Evolutionary conservation across 1,140 invertebrate genomes (phyloP), one percentile per base, ranked within the genome.

Genomic region (Scaptomyza montana): DNA sequence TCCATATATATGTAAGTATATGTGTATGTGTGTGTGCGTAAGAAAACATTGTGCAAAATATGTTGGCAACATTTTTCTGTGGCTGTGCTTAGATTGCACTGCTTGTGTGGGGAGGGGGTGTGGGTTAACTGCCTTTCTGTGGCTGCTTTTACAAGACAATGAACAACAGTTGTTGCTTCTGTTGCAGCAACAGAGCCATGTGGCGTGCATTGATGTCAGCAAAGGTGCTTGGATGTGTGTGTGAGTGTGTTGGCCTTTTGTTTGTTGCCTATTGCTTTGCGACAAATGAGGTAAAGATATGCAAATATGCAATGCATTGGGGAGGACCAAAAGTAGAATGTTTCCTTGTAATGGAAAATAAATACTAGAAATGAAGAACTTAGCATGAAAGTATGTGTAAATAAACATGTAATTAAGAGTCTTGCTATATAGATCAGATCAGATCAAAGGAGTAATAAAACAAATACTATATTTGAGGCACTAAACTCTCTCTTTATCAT

Each of bases 51-150:
- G 71, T 75, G 80, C 72, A 80, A 85, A 80, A 80, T 77, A 56
- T 69, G 69, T 86, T 79, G 61, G 75, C 75, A 68, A 64, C 72
- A 87, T 82, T 86, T 86, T 86, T 82, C 61, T 82, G 82, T 65
- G 82, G 68, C 76, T 67, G 75, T 70, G 75, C 71, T 73, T 69
- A 89, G 81, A 86, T 86, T 86, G 82, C 82, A 86, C 65, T 78
- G 82, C 10, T 10, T 8, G 36, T 16, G 36, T 41, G 39, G 39
- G 12, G 3, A 5, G 10, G 9, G 71, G 71, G 75, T 5, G 33
- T 33, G 33, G 16, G 25, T 30, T 43, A 28, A 33, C 49, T 55
- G 50, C 28, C 41, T 19, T 16, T 16, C 19, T 72, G 63, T 25
- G 47, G 54, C 46, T 69, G 57, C 47, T 61, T 41, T 69, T 69